Percentiles rank a stretch among this genome's conserved stretches.
These are phyloP conservation scores for Hydropsyche betteni DNA, from an alignment of 2,888 invertebrate species.

Conservation along the genomic window DNA sequence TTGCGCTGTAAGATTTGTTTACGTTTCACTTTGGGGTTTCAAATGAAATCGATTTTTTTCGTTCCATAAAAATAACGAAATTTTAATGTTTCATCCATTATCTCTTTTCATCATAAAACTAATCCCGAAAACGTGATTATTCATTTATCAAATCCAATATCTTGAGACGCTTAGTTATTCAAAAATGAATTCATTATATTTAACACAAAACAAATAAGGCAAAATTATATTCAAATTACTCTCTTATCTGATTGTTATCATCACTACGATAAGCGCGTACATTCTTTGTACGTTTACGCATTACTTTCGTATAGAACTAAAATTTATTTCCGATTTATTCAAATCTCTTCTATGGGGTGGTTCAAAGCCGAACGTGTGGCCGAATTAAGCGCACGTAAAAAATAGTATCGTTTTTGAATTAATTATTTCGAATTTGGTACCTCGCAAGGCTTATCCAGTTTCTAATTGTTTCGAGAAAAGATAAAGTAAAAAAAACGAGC, in stretches of 20 bases:
- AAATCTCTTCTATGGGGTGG: conserved; percentile 38
- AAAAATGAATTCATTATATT: too few relatives aligned
- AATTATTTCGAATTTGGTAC: conserved; percentile 25
- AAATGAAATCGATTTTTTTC: too few relatives aligned
- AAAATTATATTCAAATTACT: too few relatives aligned
- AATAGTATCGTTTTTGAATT: neutral
- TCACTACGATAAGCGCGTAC: neutral
- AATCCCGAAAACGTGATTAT: neutral
- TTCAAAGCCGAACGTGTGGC: conserved; percentile 20
- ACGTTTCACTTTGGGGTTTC: too few relatives aligned
- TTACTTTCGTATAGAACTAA: conserved; percentile 46
- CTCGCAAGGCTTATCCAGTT: conserved; percentile 16
- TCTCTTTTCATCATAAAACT: neutral
- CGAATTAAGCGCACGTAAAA: conserved; percentile 7
- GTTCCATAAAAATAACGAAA: too few relatives aligned
- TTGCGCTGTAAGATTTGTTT: too few relatives aligned
- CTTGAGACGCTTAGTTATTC: too few relatives aligned
- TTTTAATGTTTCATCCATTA: neutral
- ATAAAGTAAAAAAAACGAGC: neutral
- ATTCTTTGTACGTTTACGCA: conserved; percentile 32
- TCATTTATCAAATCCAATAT: conserved; percentile 14
- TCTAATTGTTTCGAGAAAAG: neutral
- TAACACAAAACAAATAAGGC: too few relatives aligned
- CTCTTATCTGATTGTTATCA: too few relatives aligned
- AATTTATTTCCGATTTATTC: conserved; percentile 51